A percentile compares a stretch with the other conserved stretches of the same genome.
Evolutionary conservation across 2,888 invertebrate species (phyloP).

Genomic region (Synergus umbraculus): DNA sequence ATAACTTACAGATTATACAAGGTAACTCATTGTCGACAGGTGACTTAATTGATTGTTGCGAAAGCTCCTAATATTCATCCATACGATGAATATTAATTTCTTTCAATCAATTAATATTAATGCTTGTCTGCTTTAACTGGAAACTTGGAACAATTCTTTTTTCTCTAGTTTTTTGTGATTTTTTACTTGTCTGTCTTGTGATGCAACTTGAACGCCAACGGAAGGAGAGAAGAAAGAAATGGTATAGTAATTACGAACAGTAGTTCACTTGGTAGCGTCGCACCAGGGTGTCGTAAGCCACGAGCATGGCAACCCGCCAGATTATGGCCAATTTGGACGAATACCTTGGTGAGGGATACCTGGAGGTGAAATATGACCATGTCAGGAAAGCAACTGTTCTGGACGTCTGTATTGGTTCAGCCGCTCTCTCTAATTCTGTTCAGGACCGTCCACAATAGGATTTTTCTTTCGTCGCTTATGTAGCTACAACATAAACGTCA

Average conservation of each 20-base stretch:
- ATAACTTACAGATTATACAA: too few relatives aligned
- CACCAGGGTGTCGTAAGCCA: slow-evolving; percentile 54
- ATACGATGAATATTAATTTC: too few relatives aligned
- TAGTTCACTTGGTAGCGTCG: slow-evolving; percentile 49
- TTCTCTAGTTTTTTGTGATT: too few relatives aligned
- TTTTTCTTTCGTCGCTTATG: too few relatives aligned
- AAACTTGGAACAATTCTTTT: background rate
- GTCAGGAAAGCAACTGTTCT: slow-evolving; percentile 35
- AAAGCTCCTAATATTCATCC: too few relatives aligned
- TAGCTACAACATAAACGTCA: too few relatives aligned
- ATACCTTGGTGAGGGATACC: slow-evolving; percentile 46
- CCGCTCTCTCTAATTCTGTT: slow-evolving; percentile 9
- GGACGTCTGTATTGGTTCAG: background rate
- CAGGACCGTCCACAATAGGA: too few relatives aligned
- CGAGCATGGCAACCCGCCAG: slow-evolving; percentile 49
- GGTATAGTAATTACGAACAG: slow-evolving; percentile 47
- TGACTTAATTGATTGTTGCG: too few relatives aligned
- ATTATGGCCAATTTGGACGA: slow-evolving; percentile 54
- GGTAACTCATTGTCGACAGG: too few relatives aligned
- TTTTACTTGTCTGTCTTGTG: background rate
- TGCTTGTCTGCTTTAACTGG: background rate
- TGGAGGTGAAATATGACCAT: slow-evolving; percentile 46
- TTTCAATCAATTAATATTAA: background rate
- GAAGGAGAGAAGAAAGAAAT: slow-evolving; percentile 41
- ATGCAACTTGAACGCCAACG: background rate